Evolutionary conservation across 2,888 invertebrate genomes (phyloP), one percentile per base, ranked within the genome.

Genomic region (Stegana nigrithorax): DNA sequence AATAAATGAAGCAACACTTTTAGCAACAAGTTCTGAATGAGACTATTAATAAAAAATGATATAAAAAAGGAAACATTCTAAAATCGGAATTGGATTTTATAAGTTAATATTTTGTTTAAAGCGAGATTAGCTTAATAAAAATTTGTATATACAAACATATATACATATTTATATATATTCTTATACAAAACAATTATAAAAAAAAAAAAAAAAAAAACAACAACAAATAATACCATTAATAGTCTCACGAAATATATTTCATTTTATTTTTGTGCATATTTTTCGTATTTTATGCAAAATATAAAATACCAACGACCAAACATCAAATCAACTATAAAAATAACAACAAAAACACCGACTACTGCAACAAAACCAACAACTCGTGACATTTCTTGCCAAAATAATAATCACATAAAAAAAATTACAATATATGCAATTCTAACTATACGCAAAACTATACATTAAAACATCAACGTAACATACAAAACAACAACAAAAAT

Each of bases 1-100:
- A 55, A 57, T 76, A 75, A 77, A 80, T 78, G 74, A 67, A 76
- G 69, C 77, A 80, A 80, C 77, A 76, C 80, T 80, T 80, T 67
- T 78, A 75, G 80, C 77, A 80, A 73, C 77, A 80, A 82, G 82
- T 84, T 85, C 80, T 82, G 78, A 83, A 85, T 85, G 85, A 83
- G 84, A 85, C 85, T 85, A 85, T 84, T 84, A 83, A 82, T 77
- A 68, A 69, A 66, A 51, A 60, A 60, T 62, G 59, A 64, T 53
- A 59, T 56, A 57, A 65, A 64, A 51, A 21, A 56, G n/a, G n/a
- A n/a, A n/a, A n/a, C n/a, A n/a, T n/a, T n/a, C n/a, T n/a, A n/a
- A n/a, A n/a, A n/a, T n/a, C n/a, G n/a, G n/a, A n/a, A n/a, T n/a
- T n/a, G n/a, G n/a, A n/a, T n/a, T n/a, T n/a, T n/a, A n/a, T n/a